Evolutionary conservation across 1,140 invertebrate species (phyloP).

Genomic region (Limonius californicus): DNA sequence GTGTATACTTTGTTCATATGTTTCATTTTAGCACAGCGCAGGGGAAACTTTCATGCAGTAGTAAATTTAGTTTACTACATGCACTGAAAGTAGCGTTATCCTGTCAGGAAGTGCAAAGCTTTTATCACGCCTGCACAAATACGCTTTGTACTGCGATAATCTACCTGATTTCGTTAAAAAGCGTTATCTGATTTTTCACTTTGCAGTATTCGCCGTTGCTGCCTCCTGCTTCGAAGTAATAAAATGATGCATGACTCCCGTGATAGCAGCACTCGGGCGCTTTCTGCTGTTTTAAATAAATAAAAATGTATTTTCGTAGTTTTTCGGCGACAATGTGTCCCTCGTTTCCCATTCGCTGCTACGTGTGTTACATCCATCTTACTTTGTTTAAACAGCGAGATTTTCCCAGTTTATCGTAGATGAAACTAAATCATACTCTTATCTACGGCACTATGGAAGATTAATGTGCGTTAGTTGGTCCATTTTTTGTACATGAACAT

Average conservation of each 20-base stretch:
- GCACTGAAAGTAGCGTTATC: no score
- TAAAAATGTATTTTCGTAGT: slow-evolving; percentile 4
- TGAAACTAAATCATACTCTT: no score
- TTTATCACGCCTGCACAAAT: no score
- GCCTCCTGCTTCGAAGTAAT: neutral
- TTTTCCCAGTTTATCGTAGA: neutral
- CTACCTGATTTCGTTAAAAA: neutral
- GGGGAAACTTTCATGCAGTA: no score
- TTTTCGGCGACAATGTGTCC: slow-evolving; percentile 1
- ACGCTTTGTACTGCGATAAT: no score
- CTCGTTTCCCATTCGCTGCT: slow-evolving; percentile 3
- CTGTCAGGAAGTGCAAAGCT: no score
- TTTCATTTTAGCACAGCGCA: no score
- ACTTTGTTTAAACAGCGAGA: neutral
- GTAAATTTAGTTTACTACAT: no score
- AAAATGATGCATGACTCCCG: slow-evolving; percentile 3
- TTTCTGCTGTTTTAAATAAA: slow-evolving; percentile 5
- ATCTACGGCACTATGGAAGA: no score
- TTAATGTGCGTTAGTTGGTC: neutral
- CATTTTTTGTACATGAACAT: neutral
- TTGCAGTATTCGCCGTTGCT: neutral
- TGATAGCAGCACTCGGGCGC: neutral
- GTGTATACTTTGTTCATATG: no score
- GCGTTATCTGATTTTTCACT: slow-evolving; percentile 10
- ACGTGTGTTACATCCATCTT: neutral